phyloP scores from a whole-genome alignment of 2,113 vertebrate species.

The Alces alces region DNA sequence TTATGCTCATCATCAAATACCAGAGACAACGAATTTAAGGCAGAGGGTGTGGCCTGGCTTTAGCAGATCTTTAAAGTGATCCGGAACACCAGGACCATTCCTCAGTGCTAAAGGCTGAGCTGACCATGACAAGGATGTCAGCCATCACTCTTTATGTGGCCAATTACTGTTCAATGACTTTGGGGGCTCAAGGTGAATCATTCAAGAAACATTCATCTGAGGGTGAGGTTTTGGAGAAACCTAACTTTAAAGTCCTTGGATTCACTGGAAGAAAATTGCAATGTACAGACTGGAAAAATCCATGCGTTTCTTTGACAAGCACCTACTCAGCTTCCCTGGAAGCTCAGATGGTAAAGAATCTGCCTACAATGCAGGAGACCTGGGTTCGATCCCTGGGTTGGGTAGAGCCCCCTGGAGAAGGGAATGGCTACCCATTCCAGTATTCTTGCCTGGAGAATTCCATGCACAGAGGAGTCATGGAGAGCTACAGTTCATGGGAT shows the following conservation, averaged over 20 bases:
- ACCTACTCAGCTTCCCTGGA: background rate
- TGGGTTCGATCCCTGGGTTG: no score
- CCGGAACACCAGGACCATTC: background rate
- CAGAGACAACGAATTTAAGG: background rate
- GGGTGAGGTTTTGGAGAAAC: background rate
- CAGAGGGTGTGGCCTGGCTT: background rate
- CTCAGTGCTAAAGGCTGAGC: background rate
- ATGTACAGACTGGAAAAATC: background rate
- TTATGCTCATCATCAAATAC: background rate
- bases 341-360: no score
- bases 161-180: background rate
- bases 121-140: background rate
- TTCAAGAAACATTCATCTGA: background rate
- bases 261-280: background rate
- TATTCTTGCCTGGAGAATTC: no score
- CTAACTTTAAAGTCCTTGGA: background rate
- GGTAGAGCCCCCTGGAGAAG: no score
- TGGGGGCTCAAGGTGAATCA: background rate
- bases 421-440: no score
- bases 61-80: background rate
- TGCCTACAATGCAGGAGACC: no score
- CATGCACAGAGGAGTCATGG: no score
- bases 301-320: background rate
- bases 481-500: no score
- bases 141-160: background rate